phyloP scores from a whole-genome alignment of 2,113 vertebrate species.

The Scortum barcoo region DNA sequence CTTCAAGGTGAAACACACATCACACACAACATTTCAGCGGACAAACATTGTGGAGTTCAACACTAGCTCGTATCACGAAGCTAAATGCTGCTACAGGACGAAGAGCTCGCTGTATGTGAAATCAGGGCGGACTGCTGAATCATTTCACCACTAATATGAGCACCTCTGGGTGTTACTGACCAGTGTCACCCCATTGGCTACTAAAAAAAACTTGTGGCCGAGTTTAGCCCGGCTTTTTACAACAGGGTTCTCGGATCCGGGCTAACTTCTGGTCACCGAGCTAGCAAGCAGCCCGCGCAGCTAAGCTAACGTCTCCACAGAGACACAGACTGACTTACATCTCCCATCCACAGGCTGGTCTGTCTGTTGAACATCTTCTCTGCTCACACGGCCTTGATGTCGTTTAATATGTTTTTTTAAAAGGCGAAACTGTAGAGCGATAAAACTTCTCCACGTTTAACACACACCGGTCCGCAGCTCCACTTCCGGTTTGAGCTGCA shows the following conservation, averaged over 20 bases:
- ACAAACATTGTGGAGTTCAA: no score
- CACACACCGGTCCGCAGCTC: neutral
- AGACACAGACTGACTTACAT: conserved; percentile 65
- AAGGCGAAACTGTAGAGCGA: neutral
- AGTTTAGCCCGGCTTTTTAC: neutral
- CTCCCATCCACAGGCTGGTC: conserved; percentile 88
- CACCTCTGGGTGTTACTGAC: accelerated
- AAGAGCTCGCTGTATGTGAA: neutral
- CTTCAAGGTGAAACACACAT: neutral
- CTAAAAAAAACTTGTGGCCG: no score
- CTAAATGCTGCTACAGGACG: neutral
- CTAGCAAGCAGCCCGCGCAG: conserved; percentile 1
- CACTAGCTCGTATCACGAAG: no score
- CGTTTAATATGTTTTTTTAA: neutral
- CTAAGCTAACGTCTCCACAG: conserved; percentile 35
- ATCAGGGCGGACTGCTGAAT: neutral
- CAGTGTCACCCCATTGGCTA: no score
- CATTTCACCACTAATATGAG: neutral
- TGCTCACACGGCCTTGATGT: neutral
- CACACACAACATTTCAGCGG: no score
- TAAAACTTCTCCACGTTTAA: neutral
- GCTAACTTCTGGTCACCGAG: conserved; percentile 16
- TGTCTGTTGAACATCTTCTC: conserved; percentile 86
- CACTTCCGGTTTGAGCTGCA: conserved; percentile 1
- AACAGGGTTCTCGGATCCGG: neutral